phyloP scores from a whole-genome alignment of 2,113 vertebrate species.

The Callopanchax toddi region DNA sequence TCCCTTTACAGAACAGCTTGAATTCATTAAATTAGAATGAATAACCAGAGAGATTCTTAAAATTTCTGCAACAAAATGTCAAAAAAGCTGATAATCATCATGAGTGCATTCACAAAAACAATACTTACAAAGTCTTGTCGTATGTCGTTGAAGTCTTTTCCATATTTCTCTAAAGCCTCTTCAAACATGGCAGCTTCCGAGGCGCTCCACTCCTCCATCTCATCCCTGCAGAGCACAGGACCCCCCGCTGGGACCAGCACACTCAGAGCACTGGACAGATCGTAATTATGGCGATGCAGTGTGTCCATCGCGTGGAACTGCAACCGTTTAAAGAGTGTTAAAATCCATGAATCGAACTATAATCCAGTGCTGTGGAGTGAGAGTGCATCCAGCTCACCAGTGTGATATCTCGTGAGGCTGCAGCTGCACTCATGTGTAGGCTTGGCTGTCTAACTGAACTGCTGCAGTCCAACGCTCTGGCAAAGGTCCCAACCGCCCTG shows the following conservation, averaged over 20 bases:
- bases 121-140: conserved; percentile 98
- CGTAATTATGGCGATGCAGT: conserved; percentile 90
- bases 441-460: conserved; percentile 96
- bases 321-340: not conserved
- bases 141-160: conserved; percentile 99
- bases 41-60: not conserved
- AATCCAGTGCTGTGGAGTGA: not conserved
- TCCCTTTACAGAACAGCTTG: conserved; percentile 12
- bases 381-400: conserved; percentile 81
- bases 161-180: conserved; percentile 96
- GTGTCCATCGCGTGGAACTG: conserved; percentile 99
- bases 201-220: conserved; percentile 99
- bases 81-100: not conserved
- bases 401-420: conserved; percentile 96
- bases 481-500: conserved; percentile 95
- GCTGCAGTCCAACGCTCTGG: conserved; percentile 94
- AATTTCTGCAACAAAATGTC: not conserved
- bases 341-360: not conserved
- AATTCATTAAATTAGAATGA: conserved; percentile 20
- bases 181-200: conserved; percentile 97
- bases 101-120: not conserved
- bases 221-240: conserved; percentile 94
- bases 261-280: conserved; percentile 92
- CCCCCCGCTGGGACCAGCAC: conserved; percentile 94
- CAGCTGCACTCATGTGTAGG: conserved; percentile 97